Conservation (phyloP, 2,888 invertebrate genomes). For the Magallana nippona region DNA sequence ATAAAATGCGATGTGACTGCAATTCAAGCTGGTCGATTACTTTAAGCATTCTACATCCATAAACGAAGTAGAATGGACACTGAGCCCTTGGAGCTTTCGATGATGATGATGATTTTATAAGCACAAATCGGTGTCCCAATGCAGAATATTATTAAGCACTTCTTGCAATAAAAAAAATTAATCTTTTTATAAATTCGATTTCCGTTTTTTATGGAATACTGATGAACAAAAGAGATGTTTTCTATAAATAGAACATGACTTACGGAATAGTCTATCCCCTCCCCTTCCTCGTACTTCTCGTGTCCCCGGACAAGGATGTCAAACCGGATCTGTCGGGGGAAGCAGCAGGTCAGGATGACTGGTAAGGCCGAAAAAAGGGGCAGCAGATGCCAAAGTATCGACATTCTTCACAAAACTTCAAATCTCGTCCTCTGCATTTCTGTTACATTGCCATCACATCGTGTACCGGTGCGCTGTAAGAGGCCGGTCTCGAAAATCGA, state of each 20-base stretch:
- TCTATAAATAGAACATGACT: not conserved
- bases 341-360: not conserved
- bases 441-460: conserved; percentile 16
- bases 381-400: not conserved
- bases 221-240: not conserved
- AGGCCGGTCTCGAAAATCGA: conserved; percentile 19
- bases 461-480: not conserved
- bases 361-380: not conserved
- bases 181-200: no score
- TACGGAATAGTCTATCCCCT: not conserved
- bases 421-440: conserved; percentile 1
- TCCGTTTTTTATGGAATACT: no score
- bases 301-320: not conserved
- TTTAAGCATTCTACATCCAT: no score
- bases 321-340: conserved; percentile 1
- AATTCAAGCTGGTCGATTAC: no score
- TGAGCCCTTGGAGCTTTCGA: no score
- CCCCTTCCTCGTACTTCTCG: not conserved
- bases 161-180: no score
- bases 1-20: no score
- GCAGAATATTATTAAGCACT: no score
- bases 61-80: no score
- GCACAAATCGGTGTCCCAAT: no score
- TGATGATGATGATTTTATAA: no score
- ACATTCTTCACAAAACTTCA: conserved; percentile 1